Percentiles rank a stretch among this genome's conserved stretches.
These are phyloP conservation scores for Epinotia ramella DNA, from an alignment of 2,888 invertebrate genomes.

Conservation along the genomic window DNA sequence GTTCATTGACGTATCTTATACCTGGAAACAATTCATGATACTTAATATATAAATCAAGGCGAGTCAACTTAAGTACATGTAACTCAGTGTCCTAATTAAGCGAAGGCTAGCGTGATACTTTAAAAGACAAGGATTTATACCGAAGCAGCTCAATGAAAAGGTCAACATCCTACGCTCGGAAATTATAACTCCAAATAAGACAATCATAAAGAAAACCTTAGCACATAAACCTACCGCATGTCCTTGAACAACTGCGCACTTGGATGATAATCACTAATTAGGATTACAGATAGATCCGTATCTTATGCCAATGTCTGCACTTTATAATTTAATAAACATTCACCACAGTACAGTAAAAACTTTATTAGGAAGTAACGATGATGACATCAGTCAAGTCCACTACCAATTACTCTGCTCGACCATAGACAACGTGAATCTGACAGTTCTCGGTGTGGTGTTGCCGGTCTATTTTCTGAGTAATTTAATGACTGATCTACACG, in stretches of 20 bases:
- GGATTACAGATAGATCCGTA: constrained; percentile 15
- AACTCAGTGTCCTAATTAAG: constrained; percentile 31
- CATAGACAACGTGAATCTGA: constrained; percentile 42
- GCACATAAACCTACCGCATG: constrained; percentile 62
- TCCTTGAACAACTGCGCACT: constrained; percentile 58
- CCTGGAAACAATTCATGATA: constrained; percentile 61
- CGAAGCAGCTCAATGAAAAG: constrained; percentile 52
- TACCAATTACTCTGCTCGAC: constrained; percentile 47
- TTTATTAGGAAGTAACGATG: constrained; percentile 54
- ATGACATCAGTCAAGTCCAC: constrained; percentile 67
- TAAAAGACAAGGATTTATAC: constrained; percentile 31
- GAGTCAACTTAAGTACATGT: constrained; percentile 23
- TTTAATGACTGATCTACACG: no score
- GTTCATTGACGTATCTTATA: constrained; percentile 59
- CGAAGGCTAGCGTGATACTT: constrained; percentile 41
- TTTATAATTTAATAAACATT: constrained; percentile 54
- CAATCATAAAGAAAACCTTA: constrained; percentile 48
- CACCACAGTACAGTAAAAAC: constrained; percentile 33
- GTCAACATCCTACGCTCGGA: constrained; percentile 78
- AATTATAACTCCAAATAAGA: constrained; percentile 46
- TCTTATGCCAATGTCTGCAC: constrained; percentile 32
- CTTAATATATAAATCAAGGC: constrained; percentile 41
- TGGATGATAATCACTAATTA: constrained; percentile 27
- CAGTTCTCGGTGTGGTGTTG: constrained; percentile 18
- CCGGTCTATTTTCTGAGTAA: neutral